Evolutionary conservation across 2,113 vertebrate species (phyloP).

Genomic region (Laticauda colubrina): DNA sequence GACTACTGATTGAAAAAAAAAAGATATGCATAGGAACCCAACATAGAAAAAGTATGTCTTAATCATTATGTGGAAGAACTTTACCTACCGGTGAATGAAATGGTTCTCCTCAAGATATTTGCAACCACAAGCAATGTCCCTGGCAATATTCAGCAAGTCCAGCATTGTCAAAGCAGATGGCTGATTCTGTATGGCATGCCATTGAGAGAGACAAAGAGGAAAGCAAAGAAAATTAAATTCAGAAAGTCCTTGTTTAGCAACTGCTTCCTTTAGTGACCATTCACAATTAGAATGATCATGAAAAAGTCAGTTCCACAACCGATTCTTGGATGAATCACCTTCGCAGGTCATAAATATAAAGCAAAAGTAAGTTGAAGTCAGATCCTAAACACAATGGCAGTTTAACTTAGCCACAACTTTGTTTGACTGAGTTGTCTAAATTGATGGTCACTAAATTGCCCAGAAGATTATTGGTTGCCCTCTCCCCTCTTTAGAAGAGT

Average conservation of each 20-base stretch:
- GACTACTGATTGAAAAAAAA: not conserved
- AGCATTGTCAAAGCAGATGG: conserved; percentile 79
- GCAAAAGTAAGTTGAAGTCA: not conserved
- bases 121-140: conserved; percentile 88
- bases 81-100: conserved; percentile 87
- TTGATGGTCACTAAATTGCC: not conserved
- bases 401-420: not conserved
- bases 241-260: not conserved
- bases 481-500: too few relatives aligned
- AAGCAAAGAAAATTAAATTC: not conserved
- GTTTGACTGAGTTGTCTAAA: not conserved
- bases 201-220: not conserved
- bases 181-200: conserved; percentile 72
- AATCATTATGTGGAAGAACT: not conserved
- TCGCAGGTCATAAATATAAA: not conserved
- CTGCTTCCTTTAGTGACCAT: not conserved
- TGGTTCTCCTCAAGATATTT: conserved; percentile 91
- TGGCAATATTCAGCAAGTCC: conserved; percentile 85
- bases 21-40: not conserved
- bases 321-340: not conserved
- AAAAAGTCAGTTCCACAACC: too few relatives aligned
- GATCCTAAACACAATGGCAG: not conserved
- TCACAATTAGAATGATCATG: not conserved
- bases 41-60: not conserved
- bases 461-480: too few relatives aligned